phyloP scores from a whole-genome alignment of 2,888 invertebrate genomes.

The Theristus sp. region DNA sequence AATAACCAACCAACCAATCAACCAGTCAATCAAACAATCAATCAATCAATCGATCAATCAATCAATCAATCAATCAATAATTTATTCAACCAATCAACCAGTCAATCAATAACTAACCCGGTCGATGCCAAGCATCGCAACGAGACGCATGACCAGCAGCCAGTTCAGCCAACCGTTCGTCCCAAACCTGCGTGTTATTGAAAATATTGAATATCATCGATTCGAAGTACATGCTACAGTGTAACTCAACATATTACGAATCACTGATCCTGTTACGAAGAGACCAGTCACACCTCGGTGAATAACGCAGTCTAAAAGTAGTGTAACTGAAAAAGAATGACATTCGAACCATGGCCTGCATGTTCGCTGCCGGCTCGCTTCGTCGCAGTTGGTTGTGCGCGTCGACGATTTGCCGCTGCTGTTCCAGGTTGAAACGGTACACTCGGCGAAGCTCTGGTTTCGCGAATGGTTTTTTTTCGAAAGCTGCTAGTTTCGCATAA shows the following conservation, averaged over 20 bases:
- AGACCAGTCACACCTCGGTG: not conserved
- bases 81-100: no score
- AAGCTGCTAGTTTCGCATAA: no score
- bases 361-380: slow-evolving; percentile 7
- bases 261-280: not conserved
- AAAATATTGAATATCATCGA: not conserved
- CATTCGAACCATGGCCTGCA: slow-evolving; percentile 10
- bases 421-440: not conserved
- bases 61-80: no score
- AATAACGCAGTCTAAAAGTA: no score
- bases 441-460: not conserved
- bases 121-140: slow-evolving; percentile 8
- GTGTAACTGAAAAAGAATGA: not conserved
- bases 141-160: slow-evolving; percentile 2
- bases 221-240: not conserved
- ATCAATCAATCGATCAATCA: no score
- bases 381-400: slow-evolving; percentile 8
- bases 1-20: no score
- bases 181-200: slow-evolving; percentile 11
- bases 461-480: no score
- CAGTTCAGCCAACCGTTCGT: slow-evolving; percentile 5
- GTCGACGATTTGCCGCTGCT: slow-evolving; percentile 1
- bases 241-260: no score
- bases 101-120: not conserved
- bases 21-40: no score